Percentiles rank a stretch among this genome's conserved stretches.
Conservation (phyloP, 1,140 invertebrate genomes). For the Magallana gigas region DNA sequence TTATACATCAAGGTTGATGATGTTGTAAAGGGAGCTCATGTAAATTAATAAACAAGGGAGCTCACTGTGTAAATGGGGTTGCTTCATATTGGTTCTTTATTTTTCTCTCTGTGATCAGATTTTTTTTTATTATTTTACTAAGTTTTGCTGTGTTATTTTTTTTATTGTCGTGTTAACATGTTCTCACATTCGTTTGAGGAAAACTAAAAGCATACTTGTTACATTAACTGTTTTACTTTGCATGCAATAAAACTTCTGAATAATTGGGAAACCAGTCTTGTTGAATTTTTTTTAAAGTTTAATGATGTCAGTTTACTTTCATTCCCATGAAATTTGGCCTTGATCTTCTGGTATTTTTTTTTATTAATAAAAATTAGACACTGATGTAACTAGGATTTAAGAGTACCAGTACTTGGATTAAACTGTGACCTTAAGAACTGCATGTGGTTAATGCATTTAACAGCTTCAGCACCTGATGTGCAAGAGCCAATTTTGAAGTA, state of each 20-base stretch:
- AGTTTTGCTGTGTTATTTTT: constrained; percentile 32
- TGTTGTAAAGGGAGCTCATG: not conserved
- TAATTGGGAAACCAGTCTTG: not conserved
- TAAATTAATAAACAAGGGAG: not conserved
- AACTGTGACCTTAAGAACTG: no score
- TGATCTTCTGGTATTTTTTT: no score
- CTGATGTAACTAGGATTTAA: no score
- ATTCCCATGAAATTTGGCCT: no score
- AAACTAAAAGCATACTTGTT: constrained; percentile 21
- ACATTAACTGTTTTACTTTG: constrained; percentile 34
- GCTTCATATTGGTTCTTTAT: constrained; percentile 26
- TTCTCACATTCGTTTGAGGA: constrained; percentile 30
- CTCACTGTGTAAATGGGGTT: constrained; percentile 19
- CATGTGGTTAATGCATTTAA: no score
- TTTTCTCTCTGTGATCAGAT: constrained; percentile 26
- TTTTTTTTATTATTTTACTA: constrained; percentile 28
- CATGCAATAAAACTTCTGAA: constrained; percentile 16
- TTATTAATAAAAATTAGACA: no score
- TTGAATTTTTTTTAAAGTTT: not conserved
- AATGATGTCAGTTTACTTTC: no score
- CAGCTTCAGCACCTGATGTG: no score
- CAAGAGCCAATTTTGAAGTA: no score
- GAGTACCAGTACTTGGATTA: no score
- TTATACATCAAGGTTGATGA: not conserved
- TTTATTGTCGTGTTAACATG: constrained; percentile 27